Percentiles rank a stretch among this genome's conserved stretches.
Conservation (phyloP, 1,140 invertebrate species). For the Penaeus chinensis region DNA sequence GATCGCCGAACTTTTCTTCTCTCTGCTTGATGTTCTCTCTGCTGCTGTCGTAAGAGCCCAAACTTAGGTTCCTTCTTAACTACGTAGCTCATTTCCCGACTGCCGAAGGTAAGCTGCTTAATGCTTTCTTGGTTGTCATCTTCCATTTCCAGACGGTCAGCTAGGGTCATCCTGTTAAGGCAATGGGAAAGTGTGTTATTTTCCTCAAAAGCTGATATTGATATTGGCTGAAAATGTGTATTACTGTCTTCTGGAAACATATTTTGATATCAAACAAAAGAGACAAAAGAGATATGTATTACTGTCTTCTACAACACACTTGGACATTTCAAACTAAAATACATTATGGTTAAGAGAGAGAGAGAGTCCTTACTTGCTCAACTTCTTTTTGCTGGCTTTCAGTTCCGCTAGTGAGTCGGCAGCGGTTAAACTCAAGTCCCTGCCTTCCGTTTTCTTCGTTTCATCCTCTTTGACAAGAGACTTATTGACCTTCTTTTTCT, state of each 20-base stretch:
- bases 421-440: slow-evolving; percentile 68
- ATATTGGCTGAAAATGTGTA: too few relatives aligned
- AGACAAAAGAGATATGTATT: too few relatives aligned
- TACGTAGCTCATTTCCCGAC: slow-evolving; percentile 47
- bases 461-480: neutral
- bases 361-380: slow-evolving; percentile 40
- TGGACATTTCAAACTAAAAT: too few relatives aligned
- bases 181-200: neutral
- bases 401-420: slow-evolving; percentile 35
- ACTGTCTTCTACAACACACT: too few relatives aligned
- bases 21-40: slow-evolving; percentile 39
- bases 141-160: slow-evolving; percentile 38
- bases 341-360: neutral
- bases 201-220: too few relatives aligned
- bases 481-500: neutral
- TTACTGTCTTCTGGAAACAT: too few relatives aligned
- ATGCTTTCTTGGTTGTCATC: slow-evolving; percentile 7
- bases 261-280: too few relatives aligned
- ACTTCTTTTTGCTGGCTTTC: slow-evolving; percentile 39
- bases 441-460: slow-evolving; percentile 70
- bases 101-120: slow-evolving; percentile 45
- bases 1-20: slow-evolving; percentile 38
- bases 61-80: slow-evolving; percentile 36
- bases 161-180: slow-evolving; percentile 28
- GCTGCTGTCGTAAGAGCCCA: slow-evolving; percentile 20